These are phyloP conservation scores for Lepidotrigona ventralis DNA, from an alignment of 1,140 invertebrate species.

Conservation along the genomic window DNA sequence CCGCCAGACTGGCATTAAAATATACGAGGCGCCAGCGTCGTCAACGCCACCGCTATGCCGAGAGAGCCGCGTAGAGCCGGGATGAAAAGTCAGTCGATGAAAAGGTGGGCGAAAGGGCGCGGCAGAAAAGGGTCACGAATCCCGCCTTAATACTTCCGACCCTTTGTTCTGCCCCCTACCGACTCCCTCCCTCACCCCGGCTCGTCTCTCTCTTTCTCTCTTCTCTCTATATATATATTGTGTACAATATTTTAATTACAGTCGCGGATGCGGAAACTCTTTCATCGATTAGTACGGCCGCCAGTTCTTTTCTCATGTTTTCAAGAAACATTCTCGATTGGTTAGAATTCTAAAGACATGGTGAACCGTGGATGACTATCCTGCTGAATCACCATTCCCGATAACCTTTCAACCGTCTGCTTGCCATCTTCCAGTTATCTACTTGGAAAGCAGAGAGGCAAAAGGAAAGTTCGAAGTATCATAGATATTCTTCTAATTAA, in stretches of 20 bases:
- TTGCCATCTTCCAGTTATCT: background rate
- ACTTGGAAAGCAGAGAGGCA: background rate
- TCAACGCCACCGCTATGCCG: slow-evolving; percentile 8
- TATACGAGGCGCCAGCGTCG: slow-evolving; percentile 53
- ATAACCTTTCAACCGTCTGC: background rate
- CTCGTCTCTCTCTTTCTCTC: no score
- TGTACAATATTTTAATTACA: slow-evolving; percentile 53
- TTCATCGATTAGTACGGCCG: slow-evolving; percentile 43
- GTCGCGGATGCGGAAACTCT: slow-evolving; percentile 7
- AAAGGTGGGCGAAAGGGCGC: slow-evolving; percentile 32
- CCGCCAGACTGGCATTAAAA: slow-evolving; percentile 57
- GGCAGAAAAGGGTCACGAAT: slow-evolving; percentile 30
- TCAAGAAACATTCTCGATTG: slow-evolving; percentile 5
- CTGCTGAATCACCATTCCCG: background rate
- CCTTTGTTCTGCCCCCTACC: slow-evolving; percentile 18
- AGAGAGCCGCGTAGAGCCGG: slow-evolving; percentile 2
- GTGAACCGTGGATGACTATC: slow-evolving; percentile 1
- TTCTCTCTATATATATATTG: slow-evolving; percentile 30
- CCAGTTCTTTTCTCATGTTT: slow-evolving; percentile 31
- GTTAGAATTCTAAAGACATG: background rate
- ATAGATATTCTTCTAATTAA: slow-evolving; percentile 23
- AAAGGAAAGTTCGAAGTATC: slow-evolving; percentile 8
- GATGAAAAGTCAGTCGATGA: slow-evolving; percentile 48
- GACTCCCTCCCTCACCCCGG: background rate
- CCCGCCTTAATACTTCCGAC: slow-evolving; percentile 30